Conservation (phyloP, 2,113 vertebrate genomes). For the Miniopterus natalensis region DNA sequence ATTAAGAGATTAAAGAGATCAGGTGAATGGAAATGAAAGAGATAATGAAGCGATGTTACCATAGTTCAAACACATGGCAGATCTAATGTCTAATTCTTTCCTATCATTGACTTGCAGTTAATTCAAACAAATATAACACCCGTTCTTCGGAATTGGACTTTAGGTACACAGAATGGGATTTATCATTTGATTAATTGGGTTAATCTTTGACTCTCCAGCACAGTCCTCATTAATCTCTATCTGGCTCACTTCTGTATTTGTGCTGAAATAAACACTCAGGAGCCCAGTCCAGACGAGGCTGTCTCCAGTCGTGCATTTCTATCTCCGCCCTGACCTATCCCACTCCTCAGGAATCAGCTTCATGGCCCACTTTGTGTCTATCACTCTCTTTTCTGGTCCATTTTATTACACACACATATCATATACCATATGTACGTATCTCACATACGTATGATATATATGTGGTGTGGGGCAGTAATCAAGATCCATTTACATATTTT, state of each 20-base stretch:
- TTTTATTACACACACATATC: background rate
- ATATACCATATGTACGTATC: background rate
- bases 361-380: background rate
- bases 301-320: background rate
- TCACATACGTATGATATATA: too few species aligned
- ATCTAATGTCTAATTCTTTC: background rate
- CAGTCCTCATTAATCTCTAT: background rate
- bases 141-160: background rate
- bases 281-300: background rate
- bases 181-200: background rate
- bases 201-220: background rate
- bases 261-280: background rate
- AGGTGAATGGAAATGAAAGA: background rate
- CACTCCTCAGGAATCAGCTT: background rate
- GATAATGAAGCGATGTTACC: background rate
- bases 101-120: background rate
- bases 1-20: background rate
- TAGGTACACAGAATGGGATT: background rate
- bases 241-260: background rate
- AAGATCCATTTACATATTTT: background rate
- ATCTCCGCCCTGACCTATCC: accelerated
- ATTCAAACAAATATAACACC: accelerated
- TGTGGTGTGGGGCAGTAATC: background rate
- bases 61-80: too few species aligned
- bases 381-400: background rate